Evolutionary conservation across 2,797 vertebrate species (phyloP).

Genomic region (Neopelma chrysocephalum): DNA sequence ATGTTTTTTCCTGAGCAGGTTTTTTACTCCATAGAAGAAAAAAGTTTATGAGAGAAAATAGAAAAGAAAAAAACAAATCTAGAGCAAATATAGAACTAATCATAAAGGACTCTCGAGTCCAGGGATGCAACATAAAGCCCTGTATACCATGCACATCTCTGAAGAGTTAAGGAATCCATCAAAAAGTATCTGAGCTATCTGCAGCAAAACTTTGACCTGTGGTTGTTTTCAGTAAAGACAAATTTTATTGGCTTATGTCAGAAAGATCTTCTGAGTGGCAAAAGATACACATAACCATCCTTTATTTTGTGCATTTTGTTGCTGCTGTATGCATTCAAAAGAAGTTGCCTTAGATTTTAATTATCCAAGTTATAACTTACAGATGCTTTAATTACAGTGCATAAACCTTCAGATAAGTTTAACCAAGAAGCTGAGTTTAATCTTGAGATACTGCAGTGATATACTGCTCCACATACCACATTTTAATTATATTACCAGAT

Average conservation of each 20-base stretch:
- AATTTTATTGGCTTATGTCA: background rate
- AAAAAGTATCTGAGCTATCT: background rate
- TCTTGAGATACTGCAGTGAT: background rate
- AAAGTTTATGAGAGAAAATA: background rate
- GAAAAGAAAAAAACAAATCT: background rate
- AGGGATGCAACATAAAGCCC: background rate
- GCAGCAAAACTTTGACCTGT: background rate
- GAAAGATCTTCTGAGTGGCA: background rate
- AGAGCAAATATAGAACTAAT: background rate
- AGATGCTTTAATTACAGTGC: background rate
- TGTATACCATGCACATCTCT: background rate
- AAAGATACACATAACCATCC: background rate
- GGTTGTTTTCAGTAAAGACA: background rate
- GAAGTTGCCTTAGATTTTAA: background rate
- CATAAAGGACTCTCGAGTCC: rapidly evolving
- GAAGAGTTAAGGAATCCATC: background rate
- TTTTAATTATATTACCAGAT: background rate
- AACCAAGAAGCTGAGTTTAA: background rate
- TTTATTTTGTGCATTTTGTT: background rate
- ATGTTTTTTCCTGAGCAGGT: background rate
- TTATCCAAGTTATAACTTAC: background rate
- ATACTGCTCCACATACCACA: background rate
- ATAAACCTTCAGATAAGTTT: background rate
- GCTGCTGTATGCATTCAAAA: background rate
- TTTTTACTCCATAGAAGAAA: background rate